These are phyloP conservation scores for Serilophus lunatus DNA, from an alignment of 2,113 vertebrate species.

Conservation along the genomic window DNA sequence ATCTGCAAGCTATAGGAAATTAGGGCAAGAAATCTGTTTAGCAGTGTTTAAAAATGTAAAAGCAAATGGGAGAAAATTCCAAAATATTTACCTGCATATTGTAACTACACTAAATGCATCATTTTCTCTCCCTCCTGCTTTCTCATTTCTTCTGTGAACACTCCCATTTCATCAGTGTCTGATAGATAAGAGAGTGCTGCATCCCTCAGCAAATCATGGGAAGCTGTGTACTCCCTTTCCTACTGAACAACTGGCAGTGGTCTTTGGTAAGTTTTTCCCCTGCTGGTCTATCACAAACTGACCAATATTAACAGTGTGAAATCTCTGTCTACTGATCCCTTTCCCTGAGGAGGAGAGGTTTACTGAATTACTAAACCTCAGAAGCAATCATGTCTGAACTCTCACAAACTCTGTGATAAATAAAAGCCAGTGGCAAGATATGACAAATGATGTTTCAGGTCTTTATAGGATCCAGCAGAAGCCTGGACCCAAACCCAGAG, in stretches of 20 bases:
- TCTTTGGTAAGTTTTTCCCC: neutral
- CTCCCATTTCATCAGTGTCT: neutral
- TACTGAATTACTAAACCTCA: neutral
- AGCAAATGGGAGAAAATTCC: neutral
- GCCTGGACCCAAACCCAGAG: neutral
- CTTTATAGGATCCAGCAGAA: neutral
- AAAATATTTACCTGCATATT: neutral
- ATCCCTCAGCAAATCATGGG: neutral
- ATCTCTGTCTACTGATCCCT: neutral
- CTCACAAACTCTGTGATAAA: neutral
- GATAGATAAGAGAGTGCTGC: neutral
- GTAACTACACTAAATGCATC: neutral
- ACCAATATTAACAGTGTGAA: fast-evolving
- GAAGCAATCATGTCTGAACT: neutral
- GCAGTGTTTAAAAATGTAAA: neutral
- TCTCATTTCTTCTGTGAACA: neutral
- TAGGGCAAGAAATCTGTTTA: neutral
- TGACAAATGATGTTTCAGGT: neutral
- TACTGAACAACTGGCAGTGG: neutral
- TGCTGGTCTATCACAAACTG: neutral
- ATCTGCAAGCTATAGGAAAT: neutral
- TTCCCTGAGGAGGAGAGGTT: neutral
- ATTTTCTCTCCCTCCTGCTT: neutral
- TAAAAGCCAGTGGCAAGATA: neutral
- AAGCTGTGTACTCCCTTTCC: neutral